Percentiles rank a stretch among this genome's conserved stretches.
Evolutionary conservation across 1,140 invertebrate species (phyloP).

Genomic region (Zophobas atratus): DNA sequence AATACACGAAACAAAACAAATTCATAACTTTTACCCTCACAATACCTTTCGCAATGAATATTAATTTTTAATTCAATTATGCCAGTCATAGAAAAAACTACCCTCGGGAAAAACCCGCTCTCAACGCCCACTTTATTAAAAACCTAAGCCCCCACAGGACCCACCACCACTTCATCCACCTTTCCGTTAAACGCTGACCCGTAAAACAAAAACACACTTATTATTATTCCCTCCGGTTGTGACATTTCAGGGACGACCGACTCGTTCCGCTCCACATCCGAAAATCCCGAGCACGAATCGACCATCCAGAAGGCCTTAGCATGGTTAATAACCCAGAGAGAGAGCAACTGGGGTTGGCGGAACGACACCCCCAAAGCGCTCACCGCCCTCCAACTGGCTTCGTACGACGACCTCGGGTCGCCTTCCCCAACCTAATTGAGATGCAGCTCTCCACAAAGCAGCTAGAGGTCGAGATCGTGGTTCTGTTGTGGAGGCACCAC

Average conservation of each 20-base stretch:
- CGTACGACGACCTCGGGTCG: constrained; percentile 67
- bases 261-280: constrained; percentile 37
- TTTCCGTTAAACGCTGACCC: neutral
- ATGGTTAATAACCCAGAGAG: constrained; percentile 79
- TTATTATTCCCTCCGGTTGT: neutral
- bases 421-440: constrained; percentile 74
- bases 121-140: no score
- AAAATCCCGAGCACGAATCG: constrained; percentile 55
- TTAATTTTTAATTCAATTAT: no score
- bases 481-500: constrained; percentile 83
- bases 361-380: constrained; percentile 83
- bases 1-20: no score
- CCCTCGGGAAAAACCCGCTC: no score
- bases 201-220: neutral
- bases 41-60: no score
- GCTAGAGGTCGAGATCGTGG: constrained; percentile 86
- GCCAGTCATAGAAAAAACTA: no score
- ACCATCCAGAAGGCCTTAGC: constrained; percentile 76
- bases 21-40: no score
- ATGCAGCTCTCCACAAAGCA: constrained; percentile 85
- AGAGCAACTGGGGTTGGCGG: constrained; percentile 81
- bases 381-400: constrained; percentile 72
- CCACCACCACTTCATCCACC: neutral
- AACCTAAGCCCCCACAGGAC: no score
- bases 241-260: constrained; percentile 53